These are phyloP conservation scores for Drosophila asahinai DNA, from an alignment of 1,140 invertebrate genomes.

Conservation along the genomic window DNA sequence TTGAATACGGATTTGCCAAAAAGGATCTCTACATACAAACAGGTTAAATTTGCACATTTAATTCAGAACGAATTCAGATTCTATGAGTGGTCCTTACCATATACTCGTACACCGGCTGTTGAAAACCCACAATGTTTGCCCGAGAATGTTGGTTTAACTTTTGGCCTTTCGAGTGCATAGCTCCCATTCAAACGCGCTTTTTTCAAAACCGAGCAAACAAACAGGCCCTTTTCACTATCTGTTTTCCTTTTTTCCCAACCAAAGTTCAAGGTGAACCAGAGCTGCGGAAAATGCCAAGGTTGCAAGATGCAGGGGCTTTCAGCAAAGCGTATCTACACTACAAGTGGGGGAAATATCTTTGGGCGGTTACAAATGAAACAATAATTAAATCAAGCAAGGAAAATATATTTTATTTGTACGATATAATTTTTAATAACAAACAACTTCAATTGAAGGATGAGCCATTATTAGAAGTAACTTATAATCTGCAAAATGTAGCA, in stretches of 20 bases:
- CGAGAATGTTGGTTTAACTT: slow-evolving; percentile 45
- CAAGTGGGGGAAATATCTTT: background rate
- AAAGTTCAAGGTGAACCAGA: slow-evolving; percentile 42
- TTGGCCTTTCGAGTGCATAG: slow-evolving; percentile 36
- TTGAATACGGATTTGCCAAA: slow-evolving; percentile 21
- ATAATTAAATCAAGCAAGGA: no score
- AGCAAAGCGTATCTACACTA: background rate
- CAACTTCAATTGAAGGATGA: no score
- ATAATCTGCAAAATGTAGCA: background rate
- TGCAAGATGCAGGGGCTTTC: background rate
- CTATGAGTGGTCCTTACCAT: background rate
- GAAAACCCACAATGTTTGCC: slow-evolving; percentile 7
- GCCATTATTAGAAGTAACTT: no score
- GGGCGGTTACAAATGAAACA: no score
- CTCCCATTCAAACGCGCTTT: slow-evolving; percentile 46
- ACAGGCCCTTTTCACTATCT: slow-evolving; percentile 14
- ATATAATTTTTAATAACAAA: no score
- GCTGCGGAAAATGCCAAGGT: slow-evolving; percentile 36
- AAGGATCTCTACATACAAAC: background rate
- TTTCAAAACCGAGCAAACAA: slow-evolving; percentile 36
- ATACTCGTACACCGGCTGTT: background rate
- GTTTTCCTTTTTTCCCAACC: slow-evolving; percentile 9
- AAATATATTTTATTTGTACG: no score
- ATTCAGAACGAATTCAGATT: slow-evolving; percentile 4
- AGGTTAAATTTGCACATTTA: slow-evolving; percentile 6